A percentile compares a stretch with the other conserved stretches of the same genome.
phyloP scores from a whole-genome alignment of 2,797 vertebrate species.

The Sitta carolinensis region DNA sequence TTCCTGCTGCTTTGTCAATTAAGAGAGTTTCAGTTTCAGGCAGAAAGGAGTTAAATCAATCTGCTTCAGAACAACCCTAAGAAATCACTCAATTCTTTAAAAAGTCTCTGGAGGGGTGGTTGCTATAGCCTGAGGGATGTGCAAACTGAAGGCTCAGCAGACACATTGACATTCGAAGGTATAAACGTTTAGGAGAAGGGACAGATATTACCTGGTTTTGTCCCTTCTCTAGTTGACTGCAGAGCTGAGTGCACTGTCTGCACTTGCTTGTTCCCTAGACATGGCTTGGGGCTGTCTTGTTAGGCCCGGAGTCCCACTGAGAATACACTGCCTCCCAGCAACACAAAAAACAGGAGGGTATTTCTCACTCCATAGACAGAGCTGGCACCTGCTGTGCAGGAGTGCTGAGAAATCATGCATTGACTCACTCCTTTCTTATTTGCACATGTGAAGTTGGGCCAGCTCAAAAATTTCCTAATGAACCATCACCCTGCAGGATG shows the following conservation, averaged over 20 bases:
- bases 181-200: neutral
- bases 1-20: constrained; percentile 17
- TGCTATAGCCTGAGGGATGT: constrained; percentile 3
- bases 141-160: constrained; percentile 23
- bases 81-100: constrained; percentile 32
- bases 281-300: neutral
- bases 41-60: constrained; percentile 60
- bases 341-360: neutral
- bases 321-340: neutral
- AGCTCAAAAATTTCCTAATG: neutral
- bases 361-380: neutral
- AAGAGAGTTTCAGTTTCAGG: neutral
- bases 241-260: neutral
- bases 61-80: constrained; percentile 17
- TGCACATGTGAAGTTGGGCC: neutral
- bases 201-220: neutral
- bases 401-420: neutral
- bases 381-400: neutral
- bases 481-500: neutral
- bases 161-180: neutral
- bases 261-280: neutral
- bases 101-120: constrained; percentile 2
- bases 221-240: neutral
- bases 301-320: neutral
- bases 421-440: neutral